A percentile compares a stretch with the other conserved stretches of the same genome.
These are phyloP conservation scores for honey bee (Apis mellifera) DNA, from an alignment of 1,140 invertebrate species.

Conservation along the genomic window Amel_HAv3.1 CM009931.2:24611501-24612000, in stretches of 20 bases:
- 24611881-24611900: constrained; percentile 6
- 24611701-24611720: neutral
- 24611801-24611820: constrained; percentile 1
- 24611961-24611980: neutral
- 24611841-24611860: constrained; percentile 13
- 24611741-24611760: constrained; percentile 69
- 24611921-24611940: neutral
- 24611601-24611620: neutral
- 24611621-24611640: neutral
- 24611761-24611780: constrained; percentile 71
- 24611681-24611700: neutral
- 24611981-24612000: constrained; percentile 53
- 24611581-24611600: constrained; percentile 34
- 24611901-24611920: constrained; percentile 16
- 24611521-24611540: constrained; percentile 82
- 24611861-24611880: constrained; percentile 12
- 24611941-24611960: too few relatives aligned
- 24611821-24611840: neutral
- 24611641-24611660: fast-evolving
- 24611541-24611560: constrained; percentile 81
- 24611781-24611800: constrained; percentile 42
- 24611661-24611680: neutral
- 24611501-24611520: constrained; percentile 81
- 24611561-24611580: constrained; percentile 77
- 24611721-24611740: neutral